Conservation (phyloP, 1,140 invertebrate species). For the Brachionus calyciflorus region DNA sequence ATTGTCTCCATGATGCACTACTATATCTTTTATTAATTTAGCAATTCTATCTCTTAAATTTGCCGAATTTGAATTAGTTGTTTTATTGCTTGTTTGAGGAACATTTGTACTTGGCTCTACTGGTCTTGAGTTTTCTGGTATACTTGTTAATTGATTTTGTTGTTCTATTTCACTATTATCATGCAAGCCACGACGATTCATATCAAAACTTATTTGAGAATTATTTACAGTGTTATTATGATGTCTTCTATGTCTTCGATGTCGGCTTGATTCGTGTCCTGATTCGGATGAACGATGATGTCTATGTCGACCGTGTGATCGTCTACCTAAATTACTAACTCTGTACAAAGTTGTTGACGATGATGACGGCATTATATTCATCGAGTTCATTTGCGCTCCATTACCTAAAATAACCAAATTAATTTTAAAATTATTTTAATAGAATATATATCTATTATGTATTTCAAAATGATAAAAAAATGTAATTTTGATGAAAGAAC, state of each 20-base stretch:
- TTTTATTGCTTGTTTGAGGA: neutral
- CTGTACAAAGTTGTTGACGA: neutral
- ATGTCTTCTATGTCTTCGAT: neutral
- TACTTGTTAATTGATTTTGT: no score
- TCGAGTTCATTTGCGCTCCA: neutral
- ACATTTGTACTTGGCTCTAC: neutral
- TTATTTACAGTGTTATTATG: no score
- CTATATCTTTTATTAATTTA: conserved; percentile 39
- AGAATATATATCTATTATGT: no score
- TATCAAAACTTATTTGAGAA: conserved; percentile 2
- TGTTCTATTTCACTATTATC: neutral
- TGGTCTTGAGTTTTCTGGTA: neutral
- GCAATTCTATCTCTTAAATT: conserved; percentile 28
- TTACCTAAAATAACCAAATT: no score
- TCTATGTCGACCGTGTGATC: neutral
- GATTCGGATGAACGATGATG: neutral
- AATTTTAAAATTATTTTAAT: no score
- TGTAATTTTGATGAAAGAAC: no score
- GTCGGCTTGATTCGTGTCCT: neutral
- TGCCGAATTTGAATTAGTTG: neutral
- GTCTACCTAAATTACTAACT: neutral
- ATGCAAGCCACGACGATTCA: neutral
- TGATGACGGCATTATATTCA: neutral
- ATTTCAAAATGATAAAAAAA: no score
- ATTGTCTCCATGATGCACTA: conserved; percentile 42